A percentile compares a stretch with the other conserved stretches of the same genome.
Conservation (phyloP, 2,113 vertebrate genomes). For the Lichenostomus cassidix region DNA sequence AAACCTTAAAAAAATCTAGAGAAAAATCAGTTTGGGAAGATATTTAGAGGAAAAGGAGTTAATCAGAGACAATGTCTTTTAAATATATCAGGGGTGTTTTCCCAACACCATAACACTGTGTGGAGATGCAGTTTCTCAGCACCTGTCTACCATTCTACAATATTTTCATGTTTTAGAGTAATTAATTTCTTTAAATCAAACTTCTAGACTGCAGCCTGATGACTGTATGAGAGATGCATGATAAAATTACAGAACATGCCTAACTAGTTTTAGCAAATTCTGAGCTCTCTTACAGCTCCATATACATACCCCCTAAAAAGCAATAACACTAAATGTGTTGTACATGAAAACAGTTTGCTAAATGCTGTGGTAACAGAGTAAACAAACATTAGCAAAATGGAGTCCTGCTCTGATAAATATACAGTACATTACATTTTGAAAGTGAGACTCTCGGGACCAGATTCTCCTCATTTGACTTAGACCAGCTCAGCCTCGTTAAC, state of each 20-base stretch:
- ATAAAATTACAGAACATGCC: background rate
- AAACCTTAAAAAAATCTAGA: background rate
- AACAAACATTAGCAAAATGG: constrained; percentile 17
- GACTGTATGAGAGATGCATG: background rate
- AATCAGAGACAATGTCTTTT: background rate
- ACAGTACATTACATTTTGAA: background rate
- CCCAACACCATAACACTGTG: background rate
- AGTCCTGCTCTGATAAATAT: constrained; percentile 1
- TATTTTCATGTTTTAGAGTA: background rate
- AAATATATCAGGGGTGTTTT: background rate
- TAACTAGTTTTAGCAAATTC: constrained; percentile 6
- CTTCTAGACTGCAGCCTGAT: background rate
- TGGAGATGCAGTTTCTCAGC: background rate
- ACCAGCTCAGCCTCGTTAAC: background rate
- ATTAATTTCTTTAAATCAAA: background rate
- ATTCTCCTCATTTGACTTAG: background rate
- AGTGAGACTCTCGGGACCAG: background rate
- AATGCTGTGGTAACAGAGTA: background rate
- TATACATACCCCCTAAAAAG: background rate
- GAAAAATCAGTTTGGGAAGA: background rate
- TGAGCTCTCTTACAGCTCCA: background rate
- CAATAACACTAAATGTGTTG: constrained; percentile 2
- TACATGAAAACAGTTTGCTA: background rate
- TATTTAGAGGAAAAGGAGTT: background rate
- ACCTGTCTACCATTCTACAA: background rate